phyloP scores from a whole-genome alignment of 35 echinoderm and acorn worm species.

The Eucidaris tribuloides region DNA sequence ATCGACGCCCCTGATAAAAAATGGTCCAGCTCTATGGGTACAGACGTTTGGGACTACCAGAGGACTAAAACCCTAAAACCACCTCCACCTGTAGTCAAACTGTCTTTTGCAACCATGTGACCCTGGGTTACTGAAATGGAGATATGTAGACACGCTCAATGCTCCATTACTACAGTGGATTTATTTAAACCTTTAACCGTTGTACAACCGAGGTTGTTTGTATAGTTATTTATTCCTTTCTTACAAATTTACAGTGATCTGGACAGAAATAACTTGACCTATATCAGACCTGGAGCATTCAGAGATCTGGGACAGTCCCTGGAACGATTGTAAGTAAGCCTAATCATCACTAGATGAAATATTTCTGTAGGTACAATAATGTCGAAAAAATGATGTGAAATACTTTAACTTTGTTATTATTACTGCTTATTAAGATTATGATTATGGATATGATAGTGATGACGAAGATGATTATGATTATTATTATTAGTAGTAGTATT shows the following conservation, averaged over 20 bases:
- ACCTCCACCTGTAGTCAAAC: not conserved
- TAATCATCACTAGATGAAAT: not conserved
- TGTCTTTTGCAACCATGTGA: not conserved
- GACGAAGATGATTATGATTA: too few species aligned
- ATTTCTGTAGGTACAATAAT: not conserved
- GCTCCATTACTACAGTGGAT: too few species aligned
- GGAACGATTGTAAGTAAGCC: constrained; percentile 14
- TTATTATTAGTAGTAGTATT: too few species aligned
- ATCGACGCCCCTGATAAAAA: too few species aligned
- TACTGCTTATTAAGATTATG: not conserved
- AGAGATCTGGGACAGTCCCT: not conserved
- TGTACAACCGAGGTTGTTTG: too few species aligned
- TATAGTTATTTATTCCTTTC: not conserved
- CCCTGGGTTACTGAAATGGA: too few species aligned
- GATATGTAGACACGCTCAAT: too few species aligned
- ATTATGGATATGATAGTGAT: not conserved
- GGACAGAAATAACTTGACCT: not conserved
- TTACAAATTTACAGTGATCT: not conserved
- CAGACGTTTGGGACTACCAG: too few species aligned
- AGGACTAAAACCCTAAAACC: too few species aligned
- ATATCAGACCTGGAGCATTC: not conserved
- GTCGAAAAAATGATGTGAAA: not conserved
- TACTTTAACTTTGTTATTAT: not conserved
- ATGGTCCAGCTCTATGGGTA: too few species aligned
- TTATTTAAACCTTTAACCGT: too few species aligned